Percentiles rank a stretch among this genome's conserved stretches.
Evolutionary conservation across 2,888 invertebrate genomes (phyloP).

Genomic region (Ichneumoninae sp.): DNA sequence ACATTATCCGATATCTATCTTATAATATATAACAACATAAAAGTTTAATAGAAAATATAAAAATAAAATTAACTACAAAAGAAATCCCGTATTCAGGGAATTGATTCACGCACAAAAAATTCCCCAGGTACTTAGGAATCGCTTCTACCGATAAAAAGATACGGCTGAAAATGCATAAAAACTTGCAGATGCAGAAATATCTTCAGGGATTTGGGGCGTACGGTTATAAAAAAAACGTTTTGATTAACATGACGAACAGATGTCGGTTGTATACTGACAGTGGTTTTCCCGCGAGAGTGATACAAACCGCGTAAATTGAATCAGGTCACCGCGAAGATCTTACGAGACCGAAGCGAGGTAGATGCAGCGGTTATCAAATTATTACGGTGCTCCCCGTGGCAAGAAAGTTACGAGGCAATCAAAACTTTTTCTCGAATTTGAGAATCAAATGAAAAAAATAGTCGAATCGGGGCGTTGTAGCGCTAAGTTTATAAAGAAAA

Average conservation of each 20-base stretch:
- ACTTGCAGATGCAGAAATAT: too few species aligned
- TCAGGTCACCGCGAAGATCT: not conserved
- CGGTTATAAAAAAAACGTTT: not conserved
- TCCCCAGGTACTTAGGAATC: too few species aligned
- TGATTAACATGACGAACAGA: not conserved
- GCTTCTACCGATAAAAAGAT: too few species aligned
- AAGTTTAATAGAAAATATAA: too few species aligned
- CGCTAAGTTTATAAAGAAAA: not conserved
- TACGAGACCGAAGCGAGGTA: not conserved
- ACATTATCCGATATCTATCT: too few species aligned
- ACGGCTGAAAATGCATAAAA: too few species aligned
- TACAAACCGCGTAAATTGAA: not conserved
- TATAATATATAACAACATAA: too few species aligned
- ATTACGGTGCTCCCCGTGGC: not conserved
- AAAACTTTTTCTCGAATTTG: constrained; percentile 42
- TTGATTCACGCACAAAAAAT: too few species aligned
- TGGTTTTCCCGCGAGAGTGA: not conserved
- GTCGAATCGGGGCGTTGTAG: not conserved
- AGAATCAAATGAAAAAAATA: not conserved
- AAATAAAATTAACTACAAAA: too few species aligned
- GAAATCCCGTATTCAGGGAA: too few species aligned
- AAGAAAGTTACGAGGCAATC: constrained; percentile 50
- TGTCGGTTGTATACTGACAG: not conserved
- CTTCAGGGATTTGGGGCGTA: too few species aligned
- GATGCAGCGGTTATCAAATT: not conserved